Base-by-base conservation (phyloP, 1,140 invertebrate genomes). In the Daktulosphaira vitifoliae region DNA sequence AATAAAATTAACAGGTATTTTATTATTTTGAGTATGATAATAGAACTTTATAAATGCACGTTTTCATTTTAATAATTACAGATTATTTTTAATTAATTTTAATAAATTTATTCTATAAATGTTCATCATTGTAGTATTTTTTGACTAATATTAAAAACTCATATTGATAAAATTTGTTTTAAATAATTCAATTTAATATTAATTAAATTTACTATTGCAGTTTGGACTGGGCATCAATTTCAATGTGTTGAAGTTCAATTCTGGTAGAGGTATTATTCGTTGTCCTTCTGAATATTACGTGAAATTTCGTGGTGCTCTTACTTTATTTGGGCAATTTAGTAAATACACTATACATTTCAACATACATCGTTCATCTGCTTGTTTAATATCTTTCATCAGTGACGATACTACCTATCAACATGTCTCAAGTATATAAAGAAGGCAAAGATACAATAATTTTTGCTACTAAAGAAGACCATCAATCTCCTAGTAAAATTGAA, bases 391-490 rank as follows among this genome's bases (percentile, higher is more conserved):
- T 73, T 22, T 67, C 67, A 67, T 66, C 68, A 48, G 72, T 0
- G 71, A 78, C 22, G 75, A 73, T 65, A 71, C 75, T 54, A 71
- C 68, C 6, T 77, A 73, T 59, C 53, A 67, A 1, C 77, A 80
- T 80, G 79, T 74, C 79, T 16, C 65, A 73, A n/a, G 70, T 74
- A 29, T 66, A 62, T 23, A 75, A 77, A 52, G 76, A 79, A 73
- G 84, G 87, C 18, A 92, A 93, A 77, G 89, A 95, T 73, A 81
- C 83, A 66, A 84, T 94, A 5, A 85, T 93, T 65, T 90, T 94
- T 76, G 85, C 85, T 13, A 82, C 87, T 0, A 83, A 86, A 72
- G 89, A 90, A 74, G 89, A 92, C 71, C 83, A 88, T 73, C 74
- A 83, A 5, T 73, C 76, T 15, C 88, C 89, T 8, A 87, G 87